Evolutionary conservation across 2,888 invertebrate genomes (phyloP).

Genomic region (Mystacides longicornis): DNA sequence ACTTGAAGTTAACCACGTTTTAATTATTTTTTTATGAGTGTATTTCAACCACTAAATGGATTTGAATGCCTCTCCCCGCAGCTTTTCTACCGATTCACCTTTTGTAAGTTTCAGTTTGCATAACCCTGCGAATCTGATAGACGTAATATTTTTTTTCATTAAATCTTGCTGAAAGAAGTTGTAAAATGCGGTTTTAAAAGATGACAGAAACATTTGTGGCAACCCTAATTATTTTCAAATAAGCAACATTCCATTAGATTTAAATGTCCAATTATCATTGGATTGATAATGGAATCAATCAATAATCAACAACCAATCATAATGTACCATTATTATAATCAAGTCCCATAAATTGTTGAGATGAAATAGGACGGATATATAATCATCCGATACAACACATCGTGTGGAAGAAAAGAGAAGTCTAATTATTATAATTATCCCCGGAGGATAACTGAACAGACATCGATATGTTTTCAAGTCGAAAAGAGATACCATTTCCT

Average conservation of each 20-base stretch:
- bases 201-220: no score
- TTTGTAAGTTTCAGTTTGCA: no score
- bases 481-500: conserved; percentile 5
- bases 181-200: no score
- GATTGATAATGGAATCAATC: conserved; percentile 23
- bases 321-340: conserved; percentile 22
- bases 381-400: neutral
- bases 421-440: conserved; percentile 16
- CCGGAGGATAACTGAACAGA: conserved; percentile 18
- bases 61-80: no score
- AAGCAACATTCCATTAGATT: conserved; percentile 12
- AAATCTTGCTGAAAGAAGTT: no score
- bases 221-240: neutral
- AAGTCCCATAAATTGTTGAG: conserved; percentile 8
- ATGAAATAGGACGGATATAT: no score
- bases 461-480: conserved; percentile 20
- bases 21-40: no score
- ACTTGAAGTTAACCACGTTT: no score
- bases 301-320: conserved; percentile 17
- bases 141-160: no score
- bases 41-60: no score
- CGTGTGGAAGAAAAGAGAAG: conserved; percentile 12
- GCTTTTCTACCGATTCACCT: no score
- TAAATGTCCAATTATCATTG: conserved; percentile 17
- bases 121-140: no score